Evolutionary conservation across 2,797 vertebrate species (phyloP).

Genomic region (Lutjanus argentimaculatus): DNA sequence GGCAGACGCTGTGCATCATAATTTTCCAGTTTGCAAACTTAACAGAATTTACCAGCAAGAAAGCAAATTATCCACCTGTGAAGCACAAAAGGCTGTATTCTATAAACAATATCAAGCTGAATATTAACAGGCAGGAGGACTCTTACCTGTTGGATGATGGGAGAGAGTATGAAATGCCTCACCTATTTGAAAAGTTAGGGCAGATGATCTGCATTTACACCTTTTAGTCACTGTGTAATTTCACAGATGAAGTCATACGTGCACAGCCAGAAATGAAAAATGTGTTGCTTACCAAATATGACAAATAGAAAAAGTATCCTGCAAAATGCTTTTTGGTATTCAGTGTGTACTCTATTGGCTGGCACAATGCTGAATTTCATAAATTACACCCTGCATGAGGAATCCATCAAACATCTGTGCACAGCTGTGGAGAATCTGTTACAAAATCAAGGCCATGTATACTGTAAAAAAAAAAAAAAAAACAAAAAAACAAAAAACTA

Average conservation of each 20-base stretch:
- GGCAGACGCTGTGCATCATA: conserved; percentile 8
- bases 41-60: conserved; percentile 19
- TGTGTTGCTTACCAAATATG: conserved; percentile 24
- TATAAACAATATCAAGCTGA: conserved; percentile 26
- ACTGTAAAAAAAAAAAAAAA: too few relatives aligned
- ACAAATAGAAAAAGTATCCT: conserved; percentile 20
- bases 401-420: conserved; percentile 21
- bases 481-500: too few relatives aligned
- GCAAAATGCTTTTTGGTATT: conserved; percentile 18
- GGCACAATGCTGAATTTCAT: conserved; percentile 5
- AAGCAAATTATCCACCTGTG: conserved; percentile 29
- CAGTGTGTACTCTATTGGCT: neutral
- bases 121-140: conserved; percentile 31
- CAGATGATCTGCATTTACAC: conserved; percentile 16
- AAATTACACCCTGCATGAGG: neutral
- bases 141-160: conserved; percentile 10
- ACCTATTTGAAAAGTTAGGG: conserved; percentile 18
- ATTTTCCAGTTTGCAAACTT: conserved; percentile 7
- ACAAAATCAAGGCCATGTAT: too few relatives aligned
- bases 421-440: conserved; percentile 4
- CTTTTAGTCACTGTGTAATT: conserved; percentile 32
- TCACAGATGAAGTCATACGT: conserved; percentile 27
- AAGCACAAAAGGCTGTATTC: conserved; percentile 34
- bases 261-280: conserved; percentile 28
- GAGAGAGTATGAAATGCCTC: neutral